Percentiles rank a stretch among this genome's conserved stretches.
phyloP scores from a whole-genome alignment of 2,888 invertebrate species.

The Hirtodrosophila histrioides region DNA sequence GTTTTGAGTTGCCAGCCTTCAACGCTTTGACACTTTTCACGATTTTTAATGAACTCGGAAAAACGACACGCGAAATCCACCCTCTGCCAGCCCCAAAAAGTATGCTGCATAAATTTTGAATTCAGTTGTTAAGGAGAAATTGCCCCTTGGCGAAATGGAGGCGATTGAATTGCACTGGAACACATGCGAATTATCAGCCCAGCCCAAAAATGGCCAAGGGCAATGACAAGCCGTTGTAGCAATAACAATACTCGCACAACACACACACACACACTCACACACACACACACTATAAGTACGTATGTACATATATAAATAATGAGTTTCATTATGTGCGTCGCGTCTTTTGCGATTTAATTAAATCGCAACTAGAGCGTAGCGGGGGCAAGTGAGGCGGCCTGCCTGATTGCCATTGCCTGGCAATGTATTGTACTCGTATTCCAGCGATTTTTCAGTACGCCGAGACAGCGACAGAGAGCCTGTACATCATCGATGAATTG shows the following conservation, averaged over 20 bases:
- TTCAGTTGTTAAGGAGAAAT: not conserved
- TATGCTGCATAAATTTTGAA: conserved; percentile 33
- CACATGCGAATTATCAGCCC: conserved; percentile 9
- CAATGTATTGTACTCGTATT: conserved; percentile 22
- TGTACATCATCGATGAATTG: conserved; percentile 74
- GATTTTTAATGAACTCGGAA: conserved; percentile 16
- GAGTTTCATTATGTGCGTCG: conserved; percentile 72
- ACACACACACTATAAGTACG: not conserved
- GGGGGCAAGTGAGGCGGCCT: not conserved
- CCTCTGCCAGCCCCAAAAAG: conserved; percentile 19
- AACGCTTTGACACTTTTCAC: conserved; percentile 13
- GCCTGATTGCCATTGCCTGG: conserved; percentile 44
- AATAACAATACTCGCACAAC: conserved; percentile 2
- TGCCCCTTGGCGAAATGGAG: conserved; percentile 17
- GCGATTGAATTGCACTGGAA: conserved; percentile 14
- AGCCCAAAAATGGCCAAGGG: conserved; percentile 15
- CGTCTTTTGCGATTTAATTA: conserved; percentile 76
- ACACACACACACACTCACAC: conserved; percentile 2
- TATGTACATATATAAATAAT: conserved; percentile 58
- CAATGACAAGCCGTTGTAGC: conserved; percentile 10
- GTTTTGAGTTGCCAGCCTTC: conserved; percentile 6
- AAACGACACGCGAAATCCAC: not conserved
- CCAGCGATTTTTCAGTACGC: conserved; percentile 55
- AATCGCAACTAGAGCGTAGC: conserved; percentile 45
- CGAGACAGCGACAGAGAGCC: not conserved